Base-by-base conservation (phyloP, 2,113 vertebrate genomes). In the Microcebus griseorufus region DNA sequence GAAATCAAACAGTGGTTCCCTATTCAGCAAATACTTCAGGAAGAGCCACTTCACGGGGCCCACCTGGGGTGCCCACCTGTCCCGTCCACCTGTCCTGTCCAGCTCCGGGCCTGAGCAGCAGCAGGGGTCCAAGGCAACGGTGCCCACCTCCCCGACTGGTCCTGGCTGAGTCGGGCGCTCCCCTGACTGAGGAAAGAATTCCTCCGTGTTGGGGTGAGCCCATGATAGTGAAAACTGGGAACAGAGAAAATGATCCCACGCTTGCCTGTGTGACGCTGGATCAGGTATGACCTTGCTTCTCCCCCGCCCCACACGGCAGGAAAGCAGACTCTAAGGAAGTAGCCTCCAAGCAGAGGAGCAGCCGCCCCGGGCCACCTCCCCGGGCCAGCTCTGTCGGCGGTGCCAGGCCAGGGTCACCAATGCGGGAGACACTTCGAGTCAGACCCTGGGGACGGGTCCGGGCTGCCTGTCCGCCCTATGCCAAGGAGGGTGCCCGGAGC, bases 51-150 rank as follows among this genome's bases (percentile, higher is more conserved):
- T 32, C 18, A 8, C 25, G 32, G 42, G 55, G 34, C 17, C 48
- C 48, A 22, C 14, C 9, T 14, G 2, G 53, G 51, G 37, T 4
- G 13, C 9, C 42, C n/a, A 53, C 22, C 11, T 16, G 3, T 14
- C 9, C 11, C 0, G 2, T 18, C 2, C 13, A 1, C 22, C 16
- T 16, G 3, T 14, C 9, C 11, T 0, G 4, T 25, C 2, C 13
- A 1, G 9, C 75, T 62, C 32, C 22, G 34, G 25, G 12, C 27
- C 65, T 20, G 25, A 32, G 18, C 8, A 27, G 18, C 18, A 17
- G 12, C 58, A 58, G 34, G 65, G 14, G 13, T 14, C 17, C 25
- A 32, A 51, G 48, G 17, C 23, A 7, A 1, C 2, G 1, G 8
- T 23, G 64, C 32, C 37, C 4, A 6, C 9, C n/a, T 65, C n/a